Evolutionary conservation across 2,797 vertebrate genomes (phyloP), one percentile per base, ranked within the genome.

Genomic region (Bovichtus diacanthus): DNA sequence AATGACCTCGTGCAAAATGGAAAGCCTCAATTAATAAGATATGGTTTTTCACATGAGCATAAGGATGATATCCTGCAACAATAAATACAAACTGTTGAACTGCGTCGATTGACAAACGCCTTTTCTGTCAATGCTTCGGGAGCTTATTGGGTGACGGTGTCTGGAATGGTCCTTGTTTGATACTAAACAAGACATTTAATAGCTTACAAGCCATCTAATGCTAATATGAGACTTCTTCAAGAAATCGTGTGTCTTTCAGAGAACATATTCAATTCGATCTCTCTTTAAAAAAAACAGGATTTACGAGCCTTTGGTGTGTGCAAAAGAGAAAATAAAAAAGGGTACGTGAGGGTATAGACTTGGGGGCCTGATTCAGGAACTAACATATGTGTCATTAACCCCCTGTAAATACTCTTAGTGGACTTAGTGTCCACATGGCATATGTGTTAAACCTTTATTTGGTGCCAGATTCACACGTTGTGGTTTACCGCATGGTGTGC

Each of bases 21-120:
- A 83, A 64, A 68, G 56, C 15, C 16, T 43, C 41, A 77, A 70
- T 81, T 70, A 75, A 76, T 67, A 54, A 47, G 53, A 56, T 19
- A 12, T 9, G 3, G 59, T 43, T 58, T n/a, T 51, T 70, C 50
- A 70, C 60, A 38, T 79, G 18, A 43, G 50, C 34, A 44, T 53
- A 7, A 59, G 65, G 58, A 64, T 31, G 2, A 70, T 21, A 36
- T 49, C 19, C 23, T 50, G 31, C 43, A 54, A 38, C 10, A 25
- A 11, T n/a, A 71, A 36, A 49, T 5, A n/a, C 54, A 27, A 69
- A 59, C 3, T 38, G 27, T 61, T 43, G 61, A 49, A n/a, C n/a
- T n/a, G n/a, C n/a, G n/a, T 73, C 75, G 43, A 74, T 13, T 65
- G 29, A 58, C 18, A 51, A 51, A 54, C 19, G 47, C 6, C n/a